Evolutionary conservation across 2,113 vertebrate genomes (phyloP).

Genomic region (Dicentrarchus labrax): DNA sequence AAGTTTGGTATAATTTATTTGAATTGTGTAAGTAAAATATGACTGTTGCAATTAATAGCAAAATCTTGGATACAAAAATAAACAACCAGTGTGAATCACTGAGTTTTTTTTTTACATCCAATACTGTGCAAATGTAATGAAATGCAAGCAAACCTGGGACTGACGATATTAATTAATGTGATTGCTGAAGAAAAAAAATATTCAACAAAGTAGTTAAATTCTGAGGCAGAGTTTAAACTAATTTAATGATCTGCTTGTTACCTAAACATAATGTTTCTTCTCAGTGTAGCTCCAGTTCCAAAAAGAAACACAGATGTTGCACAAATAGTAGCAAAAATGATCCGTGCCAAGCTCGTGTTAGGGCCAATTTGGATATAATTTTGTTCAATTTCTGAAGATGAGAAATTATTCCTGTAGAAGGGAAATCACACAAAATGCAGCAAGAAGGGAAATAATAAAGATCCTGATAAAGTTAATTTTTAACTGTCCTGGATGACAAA

Average conservation of each 20-base stretch:
- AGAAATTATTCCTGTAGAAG: background rate
- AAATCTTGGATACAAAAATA: slow-evolving; percentile 1
- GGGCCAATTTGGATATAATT: slow-evolving; percentile 1
- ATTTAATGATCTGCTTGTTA: background rate
- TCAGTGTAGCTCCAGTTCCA: background rate
- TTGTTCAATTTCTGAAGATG: slow-evolving; percentile 17
- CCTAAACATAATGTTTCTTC: background rate
- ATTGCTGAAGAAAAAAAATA: background rate
- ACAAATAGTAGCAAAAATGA: background rate
- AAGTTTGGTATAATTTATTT: slow-evolving; percentile 6
- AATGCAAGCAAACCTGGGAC: background rate
- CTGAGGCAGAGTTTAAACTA: background rate
- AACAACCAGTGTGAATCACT: background rate
- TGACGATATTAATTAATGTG: background rate
- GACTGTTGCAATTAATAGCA: background rate
- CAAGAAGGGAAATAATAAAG: background rate
- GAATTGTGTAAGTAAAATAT: background rate
- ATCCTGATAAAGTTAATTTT: background rate
- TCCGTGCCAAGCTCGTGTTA: background rate
- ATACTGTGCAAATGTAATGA: background rate
- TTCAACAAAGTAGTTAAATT: background rate
- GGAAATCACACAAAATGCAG: background rate
- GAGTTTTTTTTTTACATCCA: background rate
- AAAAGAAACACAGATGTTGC: slow-evolving; percentile 18
- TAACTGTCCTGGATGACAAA: background rate